Conservation (phyloP, 2,888 invertebrate species). For the Pollenia amentaria region DNA sequence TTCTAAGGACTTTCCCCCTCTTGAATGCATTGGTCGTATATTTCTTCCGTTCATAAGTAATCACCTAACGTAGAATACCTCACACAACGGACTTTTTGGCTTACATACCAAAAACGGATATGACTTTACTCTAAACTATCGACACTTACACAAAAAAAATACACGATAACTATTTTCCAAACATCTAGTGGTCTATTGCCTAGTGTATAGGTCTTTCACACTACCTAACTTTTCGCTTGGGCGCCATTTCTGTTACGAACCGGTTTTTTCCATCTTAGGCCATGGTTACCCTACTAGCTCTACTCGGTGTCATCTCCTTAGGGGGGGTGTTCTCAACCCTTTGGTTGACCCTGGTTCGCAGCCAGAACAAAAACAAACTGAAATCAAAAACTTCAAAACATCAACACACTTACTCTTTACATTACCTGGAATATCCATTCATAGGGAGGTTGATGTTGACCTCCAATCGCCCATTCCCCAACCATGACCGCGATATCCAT, state of each 20-base stretch:
- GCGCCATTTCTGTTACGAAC: slow-evolving; percentile 1
- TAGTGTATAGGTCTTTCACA: neutral
- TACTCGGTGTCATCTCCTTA: no score
- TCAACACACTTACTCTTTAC: no score
- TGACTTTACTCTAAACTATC: neutral
- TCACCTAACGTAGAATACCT: neutral
- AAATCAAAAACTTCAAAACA: no score
- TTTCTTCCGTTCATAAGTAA: neutral
- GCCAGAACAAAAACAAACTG: no score
- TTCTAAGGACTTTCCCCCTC: no score
- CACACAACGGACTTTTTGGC: neutral
- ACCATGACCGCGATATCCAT: no score
- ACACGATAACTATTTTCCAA: neutral
- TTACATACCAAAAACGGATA: neutral
- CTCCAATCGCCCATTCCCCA: no score
- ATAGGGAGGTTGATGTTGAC: no score
- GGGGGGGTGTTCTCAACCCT: no score
- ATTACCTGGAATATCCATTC: no score
- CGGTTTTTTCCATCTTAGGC: neutral
- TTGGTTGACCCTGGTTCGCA: no score
- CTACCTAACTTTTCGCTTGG: neutral
- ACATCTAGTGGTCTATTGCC: neutral
- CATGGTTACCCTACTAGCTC: neutral
- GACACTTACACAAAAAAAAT: neutral
- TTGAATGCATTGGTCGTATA: neutral